Conservation (phyloP, 1,140 invertebrate genomes). For the Leptinotarsa defecta region DNA sequence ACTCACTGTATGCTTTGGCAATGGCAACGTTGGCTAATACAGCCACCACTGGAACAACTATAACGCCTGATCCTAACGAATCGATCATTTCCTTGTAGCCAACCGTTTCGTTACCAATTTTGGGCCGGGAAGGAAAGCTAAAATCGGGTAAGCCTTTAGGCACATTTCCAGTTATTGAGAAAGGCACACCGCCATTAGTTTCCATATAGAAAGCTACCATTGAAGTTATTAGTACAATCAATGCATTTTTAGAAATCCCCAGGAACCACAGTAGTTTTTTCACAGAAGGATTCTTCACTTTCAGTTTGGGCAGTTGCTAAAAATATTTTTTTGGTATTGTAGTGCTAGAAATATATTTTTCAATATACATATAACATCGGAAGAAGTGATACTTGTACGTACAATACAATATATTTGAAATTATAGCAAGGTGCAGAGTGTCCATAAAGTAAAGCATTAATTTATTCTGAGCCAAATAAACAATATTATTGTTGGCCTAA, state of each 20-base stretch:
- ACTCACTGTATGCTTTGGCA: conserved; percentile 82
- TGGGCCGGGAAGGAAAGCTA: conserved; percentile 61
- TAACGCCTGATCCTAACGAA: conserved; percentile 70
- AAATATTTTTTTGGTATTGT: neutral
- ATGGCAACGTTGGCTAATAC: conserved; percentile 86
- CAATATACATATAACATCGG: no score
- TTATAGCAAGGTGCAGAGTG: no score
- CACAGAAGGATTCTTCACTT: conserved; percentile 55
- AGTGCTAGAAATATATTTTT: no score
- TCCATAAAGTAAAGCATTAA: no score
- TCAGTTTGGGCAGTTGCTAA: conserved; percentile 60
- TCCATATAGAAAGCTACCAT: conserved; percentile 60
- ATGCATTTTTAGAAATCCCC: conserved; percentile 77
- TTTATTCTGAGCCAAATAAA: no score
- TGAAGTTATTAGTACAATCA: conserved; percentile 75
- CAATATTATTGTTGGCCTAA: no score
- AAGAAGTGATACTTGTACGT: no score
- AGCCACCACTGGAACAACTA: conserved; percentile 78
- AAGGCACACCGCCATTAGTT: conserved; percentile 59
- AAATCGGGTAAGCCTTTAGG: conserved; percentile 37
- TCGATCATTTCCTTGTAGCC: conserved; percentile 67
- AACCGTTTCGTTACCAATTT: conserved; percentile 64
- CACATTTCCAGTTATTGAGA: conserved; percentile 59
- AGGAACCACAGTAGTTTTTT: conserved; percentile 71
- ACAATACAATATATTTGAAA: no score